Conservation (phyloP, 2,113 vertebrate species). For the Gopherus flavomarginatus region DNA sequence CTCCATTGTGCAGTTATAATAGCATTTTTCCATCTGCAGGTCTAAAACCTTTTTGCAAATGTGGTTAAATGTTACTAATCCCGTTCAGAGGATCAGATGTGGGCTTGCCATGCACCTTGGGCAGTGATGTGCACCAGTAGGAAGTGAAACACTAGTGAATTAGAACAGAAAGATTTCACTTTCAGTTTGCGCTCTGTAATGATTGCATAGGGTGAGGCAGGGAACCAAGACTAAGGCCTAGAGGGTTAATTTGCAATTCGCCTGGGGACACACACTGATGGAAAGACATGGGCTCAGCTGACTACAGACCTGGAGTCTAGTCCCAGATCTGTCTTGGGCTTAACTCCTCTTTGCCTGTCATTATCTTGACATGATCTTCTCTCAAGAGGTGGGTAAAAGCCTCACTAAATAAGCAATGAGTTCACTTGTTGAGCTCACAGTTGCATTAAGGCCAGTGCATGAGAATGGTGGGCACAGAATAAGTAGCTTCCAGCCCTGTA, state of each 20-base stretch:
- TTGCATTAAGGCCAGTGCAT: constrained; percentile 18
- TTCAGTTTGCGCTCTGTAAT: background rate
- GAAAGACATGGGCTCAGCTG: background rate
- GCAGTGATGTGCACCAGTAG: background rate
- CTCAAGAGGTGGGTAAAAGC: constrained; percentile 37
- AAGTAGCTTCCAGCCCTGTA: background rate
- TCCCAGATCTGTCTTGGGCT: background rate
- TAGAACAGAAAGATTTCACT: background rate
- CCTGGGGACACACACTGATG: background rate
- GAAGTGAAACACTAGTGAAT: background rate
- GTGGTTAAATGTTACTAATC: background rate
- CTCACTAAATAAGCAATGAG: constrained; percentile 30
- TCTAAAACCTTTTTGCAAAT: background rate
- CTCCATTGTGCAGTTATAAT: background rate
- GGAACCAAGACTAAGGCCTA: constrained; percentile 25
- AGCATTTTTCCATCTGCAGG: background rate
- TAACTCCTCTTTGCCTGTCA: background rate
- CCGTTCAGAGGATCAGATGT: background rate
- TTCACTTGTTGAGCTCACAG: constrained; percentile 37
- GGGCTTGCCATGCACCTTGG: background rate
- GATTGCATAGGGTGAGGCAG: background rate
- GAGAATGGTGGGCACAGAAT: background rate
- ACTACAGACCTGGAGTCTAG: background rate
- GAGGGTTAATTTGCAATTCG: constrained; percentile 7
- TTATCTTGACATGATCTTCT: constrained; percentile 40